Evolutionary conservation across 2,888 invertebrate genomes (phyloP).

Genomic region (Boloria euphrosyne): DNA sequence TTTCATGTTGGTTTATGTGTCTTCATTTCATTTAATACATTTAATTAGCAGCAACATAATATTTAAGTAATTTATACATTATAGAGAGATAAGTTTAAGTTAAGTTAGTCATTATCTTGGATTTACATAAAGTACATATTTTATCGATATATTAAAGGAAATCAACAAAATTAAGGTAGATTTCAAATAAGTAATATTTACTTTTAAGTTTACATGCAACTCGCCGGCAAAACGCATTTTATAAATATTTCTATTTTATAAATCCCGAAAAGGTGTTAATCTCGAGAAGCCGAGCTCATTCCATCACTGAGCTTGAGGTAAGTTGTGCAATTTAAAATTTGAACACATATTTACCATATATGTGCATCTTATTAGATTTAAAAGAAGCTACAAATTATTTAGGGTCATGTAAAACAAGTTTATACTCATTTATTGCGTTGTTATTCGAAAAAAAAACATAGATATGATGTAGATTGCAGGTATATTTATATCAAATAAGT

Average conservation of each 20-base stretch:
- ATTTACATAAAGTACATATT: no score
- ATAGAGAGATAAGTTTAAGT: no score
- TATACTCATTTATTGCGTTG: neutral
- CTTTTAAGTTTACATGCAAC: neutral
- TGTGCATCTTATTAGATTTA: conserved; percentile 29
- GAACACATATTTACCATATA: conserved; percentile 22
- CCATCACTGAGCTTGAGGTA: conserved; percentile 26
- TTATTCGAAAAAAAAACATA: no score
- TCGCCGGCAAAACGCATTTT: conserved; percentile 8
- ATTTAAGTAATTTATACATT: neutral
- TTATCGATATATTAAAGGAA: no score
- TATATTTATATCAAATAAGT: neutral
- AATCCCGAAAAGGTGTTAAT: conserved; percentile 23
- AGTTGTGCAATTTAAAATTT: conserved; percentile 29
- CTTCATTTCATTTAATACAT: neutral
- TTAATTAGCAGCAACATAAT: no score
- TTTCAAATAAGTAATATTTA: neutral
- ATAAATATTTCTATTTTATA: conserved; percentile 13
- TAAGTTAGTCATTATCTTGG: no score
- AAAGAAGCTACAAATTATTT: conserved; percentile 11
- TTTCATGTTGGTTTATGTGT: neutral
- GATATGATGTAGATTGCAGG: neutral
- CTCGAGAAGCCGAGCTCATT: conserved; percentile 30
- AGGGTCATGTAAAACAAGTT: conserved; percentile 12
- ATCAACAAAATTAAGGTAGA: neutral